Conservation (phyloP, 2,888 invertebrate genomes). For the Hydriomena furcata region DNA sequence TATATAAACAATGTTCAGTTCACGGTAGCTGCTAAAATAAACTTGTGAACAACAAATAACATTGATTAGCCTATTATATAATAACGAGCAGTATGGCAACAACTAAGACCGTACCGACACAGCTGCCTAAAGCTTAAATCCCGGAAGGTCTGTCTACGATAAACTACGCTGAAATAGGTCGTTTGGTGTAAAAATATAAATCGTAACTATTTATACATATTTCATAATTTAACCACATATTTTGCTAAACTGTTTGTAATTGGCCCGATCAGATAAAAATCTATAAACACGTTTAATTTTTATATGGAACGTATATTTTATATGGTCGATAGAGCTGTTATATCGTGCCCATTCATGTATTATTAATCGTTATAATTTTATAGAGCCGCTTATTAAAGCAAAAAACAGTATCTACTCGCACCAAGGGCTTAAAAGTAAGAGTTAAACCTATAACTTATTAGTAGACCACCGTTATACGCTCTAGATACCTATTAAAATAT, state of each 20-base stretch:
- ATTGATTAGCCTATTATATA: too few relatives aligned
- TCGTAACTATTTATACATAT: too few relatives aligned
- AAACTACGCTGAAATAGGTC: too few relatives aligned
- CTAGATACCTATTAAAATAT: too few relatives aligned
- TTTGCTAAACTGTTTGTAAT: conserved; percentile 11
- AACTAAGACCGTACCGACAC: too few relatives aligned
- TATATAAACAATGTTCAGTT: too few relatives aligned
- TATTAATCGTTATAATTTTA: conserved; percentile 29
- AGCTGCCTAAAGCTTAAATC: too few relatives aligned
- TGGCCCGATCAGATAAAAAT: conserved; percentile 8
- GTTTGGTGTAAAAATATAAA: too few relatives aligned
- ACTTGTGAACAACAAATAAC: too few relatives aligned
- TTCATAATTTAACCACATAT: neutral
- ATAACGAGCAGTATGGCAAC: too few relatives aligned
- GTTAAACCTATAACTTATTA: neutral
- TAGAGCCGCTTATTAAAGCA: conserved; percentile 5
- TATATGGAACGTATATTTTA: conserved; percentile 3
- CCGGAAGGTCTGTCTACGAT: too few relatives aligned
- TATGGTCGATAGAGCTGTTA: conserved; percentile 19
- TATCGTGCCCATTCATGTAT: conserved; percentile 25
- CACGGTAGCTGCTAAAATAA: too few relatives aligned
- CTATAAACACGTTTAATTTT: conserved; percentile 13
- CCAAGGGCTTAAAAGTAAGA: conserved; percentile 29
- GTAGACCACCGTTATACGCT: neutral
- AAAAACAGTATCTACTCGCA: conserved; percentile 5